phyloP scores from a whole-genome alignment of 2,888 invertebrate species.

The Punctoribates punctum region DNA sequence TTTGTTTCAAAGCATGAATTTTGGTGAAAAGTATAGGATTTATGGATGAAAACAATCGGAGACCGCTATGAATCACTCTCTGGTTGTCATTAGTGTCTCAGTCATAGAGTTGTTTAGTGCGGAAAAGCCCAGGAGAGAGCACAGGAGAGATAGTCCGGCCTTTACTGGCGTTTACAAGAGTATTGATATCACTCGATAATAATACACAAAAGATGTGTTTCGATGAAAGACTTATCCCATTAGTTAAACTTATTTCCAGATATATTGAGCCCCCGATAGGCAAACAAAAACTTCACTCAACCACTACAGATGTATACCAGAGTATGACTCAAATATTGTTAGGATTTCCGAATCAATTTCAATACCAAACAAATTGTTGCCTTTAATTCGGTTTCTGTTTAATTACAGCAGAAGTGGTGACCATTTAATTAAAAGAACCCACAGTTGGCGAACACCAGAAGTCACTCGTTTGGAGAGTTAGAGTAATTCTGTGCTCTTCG shows the following conservation, averaged over 20 bases:
- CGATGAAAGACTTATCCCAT: background rate
- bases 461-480: background rate
- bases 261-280: background rate
- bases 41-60: no score
- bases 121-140: background rate
- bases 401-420: background rate
- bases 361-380: background rate
- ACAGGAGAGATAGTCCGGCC: background rate
- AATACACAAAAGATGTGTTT: background rate
- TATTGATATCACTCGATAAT: background rate
- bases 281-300: background rate
- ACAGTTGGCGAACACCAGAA: background rate
- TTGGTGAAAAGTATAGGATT: no score
- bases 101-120: no score
- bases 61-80: no score
- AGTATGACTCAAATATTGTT: no score
- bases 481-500: no score
- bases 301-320: background rate
- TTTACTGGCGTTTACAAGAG: background rate
- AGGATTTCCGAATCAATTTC: no score
- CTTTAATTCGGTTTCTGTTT: background rate
- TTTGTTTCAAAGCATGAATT: no score
- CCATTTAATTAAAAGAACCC: background rate
- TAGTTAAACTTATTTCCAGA: background rate
- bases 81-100: no score